Evolutionary conservation across 1,140 invertebrate genomes (phyloP).

Genomic region (Pseudoatta argentina): DNA sequence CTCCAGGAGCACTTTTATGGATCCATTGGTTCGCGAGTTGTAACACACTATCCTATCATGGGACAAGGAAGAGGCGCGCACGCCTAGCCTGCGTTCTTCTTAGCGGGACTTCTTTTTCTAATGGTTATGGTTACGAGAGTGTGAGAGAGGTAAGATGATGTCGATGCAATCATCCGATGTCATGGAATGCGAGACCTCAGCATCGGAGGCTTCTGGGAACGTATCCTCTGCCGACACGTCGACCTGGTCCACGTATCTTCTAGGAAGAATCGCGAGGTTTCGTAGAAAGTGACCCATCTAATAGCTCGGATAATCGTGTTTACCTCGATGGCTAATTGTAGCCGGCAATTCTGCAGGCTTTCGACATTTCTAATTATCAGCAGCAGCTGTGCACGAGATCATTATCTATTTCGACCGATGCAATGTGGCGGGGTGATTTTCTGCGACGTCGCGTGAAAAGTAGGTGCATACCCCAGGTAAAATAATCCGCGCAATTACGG

Average conservation of each 20-base stretch:
- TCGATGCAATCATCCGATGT: conserved; percentile 66
- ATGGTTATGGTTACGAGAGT: background rate
- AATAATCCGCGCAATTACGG: background rate
- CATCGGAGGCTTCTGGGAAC: conserved; percentile 29
- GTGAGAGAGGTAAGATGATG: conserved; percentile 12
- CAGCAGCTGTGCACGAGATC: background rate
- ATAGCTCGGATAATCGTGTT: conserved; percentile 16
- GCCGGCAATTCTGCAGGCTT: conserved; percentile 7
- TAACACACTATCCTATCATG: conserved; percentile 36
- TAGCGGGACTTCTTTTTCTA: conserved; percentile 59
- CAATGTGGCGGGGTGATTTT: background rate
- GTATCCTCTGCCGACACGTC: conserved; percentile 29
- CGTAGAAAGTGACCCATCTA: conserved; percentile 62
- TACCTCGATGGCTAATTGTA: conserved; percentile 32
- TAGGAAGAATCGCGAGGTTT: conserved; percentile 41
- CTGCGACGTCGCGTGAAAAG: background rate
- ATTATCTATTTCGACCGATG: conserved; percentile 28
- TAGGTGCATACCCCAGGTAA: background rate
- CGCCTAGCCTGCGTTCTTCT: conserved; percentile 26
- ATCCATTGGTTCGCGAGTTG: conserved; percentile 47
- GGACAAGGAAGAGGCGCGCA: conserved; percentile 66
- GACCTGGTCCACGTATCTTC: conserved; percentile 7
- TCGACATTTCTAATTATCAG: conserved; percentile 54
- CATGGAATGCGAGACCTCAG: conserved; percentile 38
- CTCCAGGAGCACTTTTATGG: conserved; percentile 71